These are phyloP conservation scores for Xiphorhynchus erythropygius DNA, from an alignment of 2,797 vertebrate genomes.

Conservation along the genomic window DNA sequence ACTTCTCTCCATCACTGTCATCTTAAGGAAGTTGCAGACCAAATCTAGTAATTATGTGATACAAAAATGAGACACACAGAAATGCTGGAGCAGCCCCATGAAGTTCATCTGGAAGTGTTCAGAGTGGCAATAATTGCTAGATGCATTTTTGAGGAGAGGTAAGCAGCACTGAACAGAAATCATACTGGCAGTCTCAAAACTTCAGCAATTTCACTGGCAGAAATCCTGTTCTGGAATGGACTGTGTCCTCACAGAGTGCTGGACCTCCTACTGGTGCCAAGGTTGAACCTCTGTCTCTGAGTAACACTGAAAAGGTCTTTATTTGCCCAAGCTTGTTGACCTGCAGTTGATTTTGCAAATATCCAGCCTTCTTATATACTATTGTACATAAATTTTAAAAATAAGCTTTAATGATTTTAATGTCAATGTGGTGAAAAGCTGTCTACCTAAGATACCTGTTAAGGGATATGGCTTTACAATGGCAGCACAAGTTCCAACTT, in stretches of 20 bases:
- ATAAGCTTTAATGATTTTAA: not conserved
- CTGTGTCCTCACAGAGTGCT: not conserved
- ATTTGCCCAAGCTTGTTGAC: not conserved
- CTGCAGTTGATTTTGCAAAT: not conserved
- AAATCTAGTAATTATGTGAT: not conserved
- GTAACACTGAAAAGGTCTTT: not conserved
- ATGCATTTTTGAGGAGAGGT: not conserved
- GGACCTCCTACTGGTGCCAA: not conserved
- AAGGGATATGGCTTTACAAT: not conserved
- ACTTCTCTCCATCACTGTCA: not conserved
- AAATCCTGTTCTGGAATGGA: not conserved
- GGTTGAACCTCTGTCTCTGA: not conserved
- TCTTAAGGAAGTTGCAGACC: not conserved
- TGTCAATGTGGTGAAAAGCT: not conserved
- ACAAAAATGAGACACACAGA: not conserved
- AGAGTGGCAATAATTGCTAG: not conserved
- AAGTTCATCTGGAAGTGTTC: not conserved
- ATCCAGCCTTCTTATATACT: not conserved
- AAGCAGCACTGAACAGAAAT: not conserved
- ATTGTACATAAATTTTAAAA: not conserved
- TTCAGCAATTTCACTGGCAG: not conserved
- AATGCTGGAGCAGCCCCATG: not conserved
- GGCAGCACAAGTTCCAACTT: not conserved
- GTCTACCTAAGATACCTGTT: not conserved
- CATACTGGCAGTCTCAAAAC: not conserved